Evolutionary conservation across 2,797 vertebrate genomes (phyloP).

Genomic region (Sternarchorhynchus goeldii): DNA sequence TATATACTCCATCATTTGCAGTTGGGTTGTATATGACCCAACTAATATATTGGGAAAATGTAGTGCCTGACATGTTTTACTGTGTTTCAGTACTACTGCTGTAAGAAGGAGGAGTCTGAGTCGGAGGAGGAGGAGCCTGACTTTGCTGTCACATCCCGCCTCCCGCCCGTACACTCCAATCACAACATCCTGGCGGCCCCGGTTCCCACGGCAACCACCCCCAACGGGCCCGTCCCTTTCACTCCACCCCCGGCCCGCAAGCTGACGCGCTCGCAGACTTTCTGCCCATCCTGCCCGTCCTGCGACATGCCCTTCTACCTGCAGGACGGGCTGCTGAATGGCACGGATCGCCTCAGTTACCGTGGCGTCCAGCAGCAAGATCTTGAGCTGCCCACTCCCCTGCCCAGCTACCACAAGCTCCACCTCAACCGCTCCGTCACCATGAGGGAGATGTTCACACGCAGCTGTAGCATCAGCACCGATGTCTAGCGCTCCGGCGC

Average conservation of each 20-base stretch:
- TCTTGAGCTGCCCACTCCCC: constrained; percentile 76
- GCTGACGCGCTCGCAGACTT: constrained; percentile 78
- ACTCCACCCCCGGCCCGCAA: constrained; percentile 83
- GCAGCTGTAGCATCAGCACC: constrained; percentile 96
- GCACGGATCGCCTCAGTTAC: constrained; percentile 87
- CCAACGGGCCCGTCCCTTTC: constrained; percentile 87
- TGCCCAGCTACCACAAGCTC: constrained; percentile 85
- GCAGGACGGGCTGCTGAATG: constrained; percentile 86
- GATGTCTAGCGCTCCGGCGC: constrained; percentile 81
- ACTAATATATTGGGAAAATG: too few relatives aligned
- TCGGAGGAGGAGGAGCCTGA: constrained; percentile 98
- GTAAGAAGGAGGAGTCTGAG: constrained; percentile 95
- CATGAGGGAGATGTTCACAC: constrained; percentile 93
- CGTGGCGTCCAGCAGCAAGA: constrained; percentile 87
- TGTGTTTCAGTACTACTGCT: constrained; percentile 91
- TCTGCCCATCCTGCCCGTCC: constrained; percentile 87
- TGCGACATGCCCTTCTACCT: constrained; percentile 94
- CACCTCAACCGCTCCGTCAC: constrained; percentile 90
- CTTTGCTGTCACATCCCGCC: constrained; percentile 88
- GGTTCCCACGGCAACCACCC: constrained; percentile 81
- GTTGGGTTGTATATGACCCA: too few relatives aligned
- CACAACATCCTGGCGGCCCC: constrained; percentile 90
- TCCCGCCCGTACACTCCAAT: constrained; percentile 89
- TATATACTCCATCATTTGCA: too few relatives aligned
- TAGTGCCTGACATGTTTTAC: not conserved